Evolutionary conservation across 2,797 vertebrate genomes (phyloP), one percentile per base, ranked within the genome.

Genomic region (Hyperoplus immaculatus): DNA sequence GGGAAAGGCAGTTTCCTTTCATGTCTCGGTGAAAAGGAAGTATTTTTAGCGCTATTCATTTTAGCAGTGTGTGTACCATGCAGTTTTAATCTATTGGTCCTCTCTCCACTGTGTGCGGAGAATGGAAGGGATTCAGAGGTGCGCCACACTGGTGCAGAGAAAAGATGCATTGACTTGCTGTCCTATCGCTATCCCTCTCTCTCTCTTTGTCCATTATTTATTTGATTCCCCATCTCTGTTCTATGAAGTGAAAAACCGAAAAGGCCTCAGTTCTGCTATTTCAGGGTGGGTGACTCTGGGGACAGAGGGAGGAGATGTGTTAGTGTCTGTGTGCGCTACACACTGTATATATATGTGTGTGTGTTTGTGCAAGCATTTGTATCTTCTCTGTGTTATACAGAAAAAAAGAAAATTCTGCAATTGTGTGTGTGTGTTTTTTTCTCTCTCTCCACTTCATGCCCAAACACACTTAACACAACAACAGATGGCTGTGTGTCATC

Each of bases 401-500:
- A 43, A 58, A 8, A 11, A 9, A 46, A 47, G 43, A 50, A 66
- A 65, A 64, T 56, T 76, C 66, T 43, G 74, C 57, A 15, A 77
- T 86, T 85, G 89, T 91, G 90, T 86, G 86, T 89, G 29, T 29
- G 29, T 29, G 3, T 29, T 29, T 29, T 29, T 29, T 29, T 29
- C 29, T 89, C 88, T 88, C 85, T 83, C 88, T 83, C 75, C 81
- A 88, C 92, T 93, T 90, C 84, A 89, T 93, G 91, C 91, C 90
- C 88, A 92, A 89, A 88, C 90, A 91, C 92, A 89, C 91, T 92
- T 92, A 94, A 93, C 92, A 94, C 92, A 93, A 94, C 91, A 95
- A 92, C 94, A 95, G 94, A 95, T 95, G 94, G 94, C 93, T 71
- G 85, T 78, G 91, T 95, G 94, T 95, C 93, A 94, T 93, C 92